Evolutionary conservation across 2,888 invertebrate species (phyloP), one percentile per base, ranked within the genome.

Genomic region (Rhagium mordax): DNA sequence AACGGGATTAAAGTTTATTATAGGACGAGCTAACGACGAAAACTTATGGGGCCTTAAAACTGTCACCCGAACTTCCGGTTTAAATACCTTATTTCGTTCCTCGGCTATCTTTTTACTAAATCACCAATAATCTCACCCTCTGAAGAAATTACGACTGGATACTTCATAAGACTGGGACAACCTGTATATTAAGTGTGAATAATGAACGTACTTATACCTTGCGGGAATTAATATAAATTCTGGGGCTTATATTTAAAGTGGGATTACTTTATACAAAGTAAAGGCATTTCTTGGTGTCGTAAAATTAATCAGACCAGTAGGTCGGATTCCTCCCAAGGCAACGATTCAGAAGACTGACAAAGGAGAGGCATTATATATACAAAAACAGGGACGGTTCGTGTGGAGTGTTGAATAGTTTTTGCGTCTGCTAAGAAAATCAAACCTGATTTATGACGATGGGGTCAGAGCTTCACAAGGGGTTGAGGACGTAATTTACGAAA

Each of bases 221-320:
- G 60, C 49, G 65, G 27, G 65, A 62, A 33, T 70, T 70, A 66
- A 70, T 70, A 66, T 70, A 68, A 74, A 74, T 74, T 66, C 61
- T 48, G 21, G 27, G 48, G 67, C 48, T 57, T 70, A 60, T 57
- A 60, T 67, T 74, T 62, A 66, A 64, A 68, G 33, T 24, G 61
- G 69, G 68, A 71, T 71, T 76, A 75, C 72, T 74, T 67, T 41
- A 72, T 64, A 77, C 70, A 74, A 74, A 71, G 71, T 69, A 51
- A 74, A 76, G 74, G 70, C 79, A 75, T 74, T 71, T 76, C 73
- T 71, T 64, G 66, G 73, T 70, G 73, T 70, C 74, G 72, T 76
- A 74, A 76, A 79, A 78, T 79, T 78, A 79, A 78, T 78, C 79
- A 76, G 78, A 61, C 41, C 60, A 71, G 72, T 70, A 71, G 60